Conservation (phyloP, 2,888 invertebrate species). For the Dynastes grantii region DNA sequence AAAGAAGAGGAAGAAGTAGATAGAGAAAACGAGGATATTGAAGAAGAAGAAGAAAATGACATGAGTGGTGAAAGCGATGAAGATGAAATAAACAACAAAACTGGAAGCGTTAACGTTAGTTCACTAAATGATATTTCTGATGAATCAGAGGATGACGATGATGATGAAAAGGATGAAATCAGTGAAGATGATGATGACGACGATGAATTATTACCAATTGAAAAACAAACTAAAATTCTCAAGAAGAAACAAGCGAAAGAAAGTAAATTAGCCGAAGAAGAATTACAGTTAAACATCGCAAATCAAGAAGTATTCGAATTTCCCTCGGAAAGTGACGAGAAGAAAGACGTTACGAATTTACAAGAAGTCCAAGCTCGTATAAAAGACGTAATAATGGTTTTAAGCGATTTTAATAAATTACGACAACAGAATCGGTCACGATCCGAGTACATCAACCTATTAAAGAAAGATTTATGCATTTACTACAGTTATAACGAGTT, state of each 20-base stretch:
- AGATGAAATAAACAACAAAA: constrained; percentile 73
- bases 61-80: constrained; percentile 64
- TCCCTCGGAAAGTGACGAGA: constrained; percentile 80
- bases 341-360: constrained; percentile 81
- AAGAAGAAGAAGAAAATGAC: constrained; percentile 59
- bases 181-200: constrained; percentile 68
- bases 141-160: constrained; percentile 57
- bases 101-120: constrained; percentile 63
- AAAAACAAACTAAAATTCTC: constrained; percentile 85
- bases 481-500: constrained; percentile 99
- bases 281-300: constrained; percentile 86
- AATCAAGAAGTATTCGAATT: constrained; percentile 85
- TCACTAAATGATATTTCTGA: constrained; percentile 53
- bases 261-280: constrained; percentile 84
- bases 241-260: constrained; percentile 81
- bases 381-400: constrained; percentile 85
- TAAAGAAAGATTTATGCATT: constrained; percentile 88
- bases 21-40: constrained; percentile 62
- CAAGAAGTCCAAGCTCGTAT: constrained; percentile 92
- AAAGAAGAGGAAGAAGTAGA: constrained; percentile 62
- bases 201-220: constrained; percentile 87
- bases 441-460: constrained; percentile 85
- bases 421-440: constrained; percentile 82
- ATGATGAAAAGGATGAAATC: constrained; percentile 21
- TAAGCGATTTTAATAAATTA: constrained; percentile 84